Evolutionary conservation across 2,113 vertebrate genomes (phyloP).

Genomic region (Cochlearius cochlearius): DNA sequence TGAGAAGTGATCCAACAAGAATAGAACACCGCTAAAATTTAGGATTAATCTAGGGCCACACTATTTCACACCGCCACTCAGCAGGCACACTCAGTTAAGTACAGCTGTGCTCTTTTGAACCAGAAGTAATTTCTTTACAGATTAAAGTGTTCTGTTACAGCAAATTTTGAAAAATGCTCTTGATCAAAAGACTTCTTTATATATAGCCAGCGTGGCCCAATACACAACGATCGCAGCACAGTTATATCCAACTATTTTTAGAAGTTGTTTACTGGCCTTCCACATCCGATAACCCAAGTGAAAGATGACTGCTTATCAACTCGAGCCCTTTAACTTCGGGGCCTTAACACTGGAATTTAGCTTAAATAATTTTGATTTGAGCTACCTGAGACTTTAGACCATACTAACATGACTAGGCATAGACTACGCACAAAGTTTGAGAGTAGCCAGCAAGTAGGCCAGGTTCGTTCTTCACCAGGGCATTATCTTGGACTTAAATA

Average conservation of each 20-base stretch:
- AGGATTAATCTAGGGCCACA: neutral
- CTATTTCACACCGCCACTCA: neutral
- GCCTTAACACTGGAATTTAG: neutral
- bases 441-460: neutral
- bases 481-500: neutral
- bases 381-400: neutral
- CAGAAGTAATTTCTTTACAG: neutral
- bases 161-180: neutral
- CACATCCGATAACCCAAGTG: neutral
- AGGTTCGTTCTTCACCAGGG: neutral
- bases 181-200: neutral
- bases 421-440: accelerated
- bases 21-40: neutral
- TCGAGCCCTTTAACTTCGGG: neutral
- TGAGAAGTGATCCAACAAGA: neutral
- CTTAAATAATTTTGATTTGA: neutral
- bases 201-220: neutral
- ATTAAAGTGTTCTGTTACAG: neutral
- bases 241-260: neutral
- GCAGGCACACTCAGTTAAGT: neutral
- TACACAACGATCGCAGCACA: neutral
- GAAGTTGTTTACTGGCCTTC: neutral
- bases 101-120: neutral
- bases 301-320: neutral
- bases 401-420: accelerated